phyloP scores from a whole-genome alignment of 2,113 vertebrate genomes.

The Poecilia latipinna region DNA sequence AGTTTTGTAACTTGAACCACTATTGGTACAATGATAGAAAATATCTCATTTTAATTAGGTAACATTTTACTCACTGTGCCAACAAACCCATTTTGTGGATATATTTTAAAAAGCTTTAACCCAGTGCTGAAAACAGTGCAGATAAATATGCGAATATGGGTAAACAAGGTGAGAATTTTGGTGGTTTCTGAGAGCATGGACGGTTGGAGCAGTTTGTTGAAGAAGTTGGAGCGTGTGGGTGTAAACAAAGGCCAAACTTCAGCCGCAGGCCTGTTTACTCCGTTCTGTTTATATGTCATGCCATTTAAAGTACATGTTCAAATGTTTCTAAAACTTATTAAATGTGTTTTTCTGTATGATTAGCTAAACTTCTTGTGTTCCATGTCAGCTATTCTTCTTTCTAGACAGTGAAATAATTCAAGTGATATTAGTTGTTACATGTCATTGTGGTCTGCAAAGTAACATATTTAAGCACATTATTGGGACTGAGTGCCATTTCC shows the following conservation, averaged over 20 bases:
- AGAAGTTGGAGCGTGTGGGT: not conserved
- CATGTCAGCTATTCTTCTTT: not conserved
- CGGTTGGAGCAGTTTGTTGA: not conserved
- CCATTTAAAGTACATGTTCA: not conserved
- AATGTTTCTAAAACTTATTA: not conserved
- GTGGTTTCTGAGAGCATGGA: not conserved
- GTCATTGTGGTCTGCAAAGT: not conserved
- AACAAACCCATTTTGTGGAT: too few species aligned
- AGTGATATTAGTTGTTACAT: slow-evolving; percentile 3
- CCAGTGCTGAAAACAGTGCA: too few species aligned
- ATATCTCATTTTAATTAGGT: not conserved
- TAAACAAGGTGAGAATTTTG: not conserved
- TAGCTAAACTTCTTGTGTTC: not conserved
- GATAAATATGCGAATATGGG: too few species aligned
- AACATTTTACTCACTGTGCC: too few species aligned
- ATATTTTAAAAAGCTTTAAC: too few species aligned
- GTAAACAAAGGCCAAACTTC: not conserved
- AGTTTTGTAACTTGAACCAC: not conserved
- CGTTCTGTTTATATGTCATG: not conserved
- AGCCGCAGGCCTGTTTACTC: not conserved
- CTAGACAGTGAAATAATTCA: slow-evolving; percentile 9
- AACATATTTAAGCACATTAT: slow-evolving; percentile 43
- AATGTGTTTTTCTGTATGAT: not conserved
- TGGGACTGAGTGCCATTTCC: slow-evolving; percentile 35
- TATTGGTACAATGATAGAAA: not conserved